These are phyloP conservation scores for Nemotelus pantherinus DNA, from an alignment of 2,888 invertebrate genomes.

Conservation along the genomic window DNA sequence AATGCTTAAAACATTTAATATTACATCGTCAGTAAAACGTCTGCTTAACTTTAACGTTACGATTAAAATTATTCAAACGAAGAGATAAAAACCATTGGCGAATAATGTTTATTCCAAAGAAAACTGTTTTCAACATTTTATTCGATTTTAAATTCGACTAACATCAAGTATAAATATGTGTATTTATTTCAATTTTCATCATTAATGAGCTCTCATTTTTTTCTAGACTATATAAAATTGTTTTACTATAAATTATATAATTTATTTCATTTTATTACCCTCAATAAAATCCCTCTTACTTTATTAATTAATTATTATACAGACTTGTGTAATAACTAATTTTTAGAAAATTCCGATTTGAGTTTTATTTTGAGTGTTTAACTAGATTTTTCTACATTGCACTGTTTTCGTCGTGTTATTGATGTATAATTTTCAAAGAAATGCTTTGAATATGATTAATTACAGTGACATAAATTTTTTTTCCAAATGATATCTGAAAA, in stretches of 20 bases:
- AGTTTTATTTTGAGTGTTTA: neutral
- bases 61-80: conserved; percentile 9
- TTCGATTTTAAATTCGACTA: conserved; percentile 14
- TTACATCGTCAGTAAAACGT: no score
- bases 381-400: neutral
- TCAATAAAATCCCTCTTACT: conserved; percentile 15
- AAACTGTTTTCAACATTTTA: conserved; percentile 20
- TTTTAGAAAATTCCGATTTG: conserved; percentile 31
- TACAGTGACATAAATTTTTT: conserved; percentile 1
- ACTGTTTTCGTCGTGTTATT: no score
- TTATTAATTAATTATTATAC: conserved; percentile 1
- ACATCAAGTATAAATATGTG: conserved; percentile 38
- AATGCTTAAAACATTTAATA: no score
- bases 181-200: neutral
- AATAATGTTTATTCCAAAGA: neutral
- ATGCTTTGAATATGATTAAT: conserved; percentile 19
- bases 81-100: neutral
- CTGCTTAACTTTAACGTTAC: no score
- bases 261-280: neutral
- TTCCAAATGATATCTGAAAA: neutral
- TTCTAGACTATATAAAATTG: conserved; percentile 17
- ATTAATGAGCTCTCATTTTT: neutral
- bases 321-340: conserved; percentile 12
- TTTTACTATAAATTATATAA: neutral
- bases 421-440: no score